Base-by-base conservation (phyloP, 2,888 invertebrate species). In the Zygothrica quintamaculata region DNA sequence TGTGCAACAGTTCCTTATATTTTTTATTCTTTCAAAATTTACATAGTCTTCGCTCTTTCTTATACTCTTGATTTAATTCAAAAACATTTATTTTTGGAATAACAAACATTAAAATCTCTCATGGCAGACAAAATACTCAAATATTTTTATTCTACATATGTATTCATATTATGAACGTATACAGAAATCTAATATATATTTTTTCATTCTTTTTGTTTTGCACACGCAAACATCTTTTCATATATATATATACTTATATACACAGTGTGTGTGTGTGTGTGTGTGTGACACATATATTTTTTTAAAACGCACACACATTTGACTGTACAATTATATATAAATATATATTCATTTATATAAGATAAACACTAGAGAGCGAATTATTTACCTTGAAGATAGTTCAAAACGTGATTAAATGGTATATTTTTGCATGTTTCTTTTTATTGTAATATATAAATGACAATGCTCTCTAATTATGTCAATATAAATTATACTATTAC, bases 41-140 rank as follows among this genome's bases (percentile, higher is more conserved):
- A 65, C 48, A 60, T 58, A 80, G 77, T 64, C 65, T 72, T 77
- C 80, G 50, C 60, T 74, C 67, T 55, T 58, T 64, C 42, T 29
- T 31, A 22, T 48, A 55, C 64, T 50, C 59, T 65, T 66, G 65
- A 56, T 50, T 51, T 50, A 44, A 47, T 50, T 40, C 66, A 79
- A 75, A 87, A 82, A 84, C 80, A 90, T 86, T 88, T 90, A 90
- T 90, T 90, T 90, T 90, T 90, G 90, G 90, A 90, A 90, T 80
- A 79, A 87, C 79, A 67, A 77, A 82, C 62, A 77, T 78, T 67
- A 33, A 55, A 56, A 75, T 75, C 74, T 75, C 85, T 75, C 79
- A 65, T 50, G 37, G 52, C 62, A 55, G 31, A 18, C 33, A 77
- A 84, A 84, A 80, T 61, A 69, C 42, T 47, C 37, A 39, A 57